A percentile compares a stretch with the other conserved stretches of the same genome.
Evolutionary conservation across 2,888 invertebrate genomes (phyloP).

Genomic region (Acrobasis suavella): DNA sequence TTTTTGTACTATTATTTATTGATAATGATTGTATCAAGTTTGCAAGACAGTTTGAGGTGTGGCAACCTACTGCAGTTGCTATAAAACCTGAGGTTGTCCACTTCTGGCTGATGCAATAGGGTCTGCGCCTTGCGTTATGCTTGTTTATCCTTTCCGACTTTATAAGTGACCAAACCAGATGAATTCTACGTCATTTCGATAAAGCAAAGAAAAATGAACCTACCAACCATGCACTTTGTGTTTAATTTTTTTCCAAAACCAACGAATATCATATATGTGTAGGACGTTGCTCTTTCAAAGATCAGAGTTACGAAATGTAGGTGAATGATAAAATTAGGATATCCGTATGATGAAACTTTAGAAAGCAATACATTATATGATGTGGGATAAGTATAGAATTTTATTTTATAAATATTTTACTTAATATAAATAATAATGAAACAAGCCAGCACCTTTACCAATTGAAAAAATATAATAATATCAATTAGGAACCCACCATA

Average conservation of each 20-base stretch:
- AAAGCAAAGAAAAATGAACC: slow-evolving; percentile 41
- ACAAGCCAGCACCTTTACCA: no score
- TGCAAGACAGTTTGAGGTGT: slow-evolving; percentile 45
- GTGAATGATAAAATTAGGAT: not conserved
- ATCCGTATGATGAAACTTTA: not conserved
- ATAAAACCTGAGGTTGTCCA: slow-evolving; percentile 59
- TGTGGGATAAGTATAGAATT: not conserved
- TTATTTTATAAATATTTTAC: not conserved
- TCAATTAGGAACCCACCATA: no score
- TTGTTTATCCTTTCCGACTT: slow-evolving; percentile 51
- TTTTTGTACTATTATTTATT: slow-evolving; percentile 28
- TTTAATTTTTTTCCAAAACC: slow-evolving; percentile 22
- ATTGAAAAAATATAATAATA: no score
- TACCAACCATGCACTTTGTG: not conserved
- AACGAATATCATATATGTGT: not conserved
- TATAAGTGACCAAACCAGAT: slow-evolving; percentile 43
- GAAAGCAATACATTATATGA: not conserved
- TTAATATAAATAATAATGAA: no score
- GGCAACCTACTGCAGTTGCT: slow-evolving; percentile 47
- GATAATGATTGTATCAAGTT: slow-evolving; percentile 39
- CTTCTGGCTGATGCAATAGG: slow-evolving; percentile 76
- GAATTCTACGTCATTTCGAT: slow-evolving; percentile 38
- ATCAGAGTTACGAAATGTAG: not conserved
- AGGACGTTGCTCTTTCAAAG: not conserved
- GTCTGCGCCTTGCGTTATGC: slow-evolving; percentile 58